phyloP scores from a whole-genome alignment of 2,797 vertebrate genomes.

The Lepidocolaptes lacrymiger region DNA sequence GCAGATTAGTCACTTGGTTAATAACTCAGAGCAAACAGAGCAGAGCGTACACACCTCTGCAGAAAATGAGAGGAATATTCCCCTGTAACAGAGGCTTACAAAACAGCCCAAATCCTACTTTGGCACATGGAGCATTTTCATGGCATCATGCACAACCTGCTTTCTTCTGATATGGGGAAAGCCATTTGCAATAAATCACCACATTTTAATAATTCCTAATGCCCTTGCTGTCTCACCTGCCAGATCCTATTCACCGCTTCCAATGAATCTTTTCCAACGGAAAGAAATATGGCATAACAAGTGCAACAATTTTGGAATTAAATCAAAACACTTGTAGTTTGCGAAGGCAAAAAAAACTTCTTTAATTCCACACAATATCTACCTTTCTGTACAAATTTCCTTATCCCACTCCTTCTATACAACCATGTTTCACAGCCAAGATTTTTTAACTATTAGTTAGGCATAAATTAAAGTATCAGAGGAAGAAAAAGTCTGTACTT shows the following conservation, averaged over 20 bases:
- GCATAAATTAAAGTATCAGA: not conserved
- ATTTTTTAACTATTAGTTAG: not conserved
- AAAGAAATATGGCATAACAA: not conserved
- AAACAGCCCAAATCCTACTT: not conserved
- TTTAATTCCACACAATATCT: not conserved
- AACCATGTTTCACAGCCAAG: not conserved
- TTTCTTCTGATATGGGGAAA: not conserved
- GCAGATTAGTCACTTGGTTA: not conserved
- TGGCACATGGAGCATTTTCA: not conserved
- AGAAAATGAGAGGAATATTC: not conserved
- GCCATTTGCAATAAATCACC: not conserved
- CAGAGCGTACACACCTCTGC: not conserved
- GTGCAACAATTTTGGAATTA: not conserved
- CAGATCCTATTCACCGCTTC: not conserved
- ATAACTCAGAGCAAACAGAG: not conserved
- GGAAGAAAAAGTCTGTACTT: slow-evolving; percentile 40
- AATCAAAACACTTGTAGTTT: not conserved
- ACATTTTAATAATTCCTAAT: not conserved
- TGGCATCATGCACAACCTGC: not conserved
- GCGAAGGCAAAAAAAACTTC: not conserved
- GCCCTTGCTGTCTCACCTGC: not conserved
- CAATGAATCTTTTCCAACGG: not conserved
- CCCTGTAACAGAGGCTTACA: not conserved
- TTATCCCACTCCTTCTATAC: not conserved
- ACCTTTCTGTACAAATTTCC: not conserved